Evolutionary conservation across 2,888 invertebrate genomes (phyloP), one percentile per base, ranked within the genome.

Genomic region (Agonopterix subpropinquella): DNA sequence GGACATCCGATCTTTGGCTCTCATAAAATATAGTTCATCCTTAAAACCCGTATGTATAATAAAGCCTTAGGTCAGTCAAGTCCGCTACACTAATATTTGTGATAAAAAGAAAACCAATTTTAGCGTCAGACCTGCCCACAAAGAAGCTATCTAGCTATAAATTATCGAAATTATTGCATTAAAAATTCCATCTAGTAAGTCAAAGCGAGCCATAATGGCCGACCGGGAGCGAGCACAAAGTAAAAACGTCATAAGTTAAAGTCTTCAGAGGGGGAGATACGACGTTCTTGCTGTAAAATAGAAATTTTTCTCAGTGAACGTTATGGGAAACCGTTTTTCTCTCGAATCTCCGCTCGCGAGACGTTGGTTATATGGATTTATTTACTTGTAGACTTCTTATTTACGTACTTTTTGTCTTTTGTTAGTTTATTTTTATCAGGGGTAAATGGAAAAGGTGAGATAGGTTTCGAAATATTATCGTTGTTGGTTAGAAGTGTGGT

Each of bases 131-230:
- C 54, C 49, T 43, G 57, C 53, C 66, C 78, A 85, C 87, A 86
- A 87, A 86, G 83, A 73, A 78, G 77, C 80, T 78, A 85, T 84
- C 85, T 84, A 85, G 86, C 84, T 80, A 89, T 87, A 89, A 89
- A 89, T 89, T 89, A 89, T 92, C 89, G 91, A 89, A 91, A 91
- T 91, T 91, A 91, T 91, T 91, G 91, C 91, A 91, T 92, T 91
- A 91, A 92, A 91, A 91, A 91, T 91, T 91, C 91, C 91, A 91
- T 91, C 91, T 91, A 89, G 90, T 90, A 89, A 91, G 91, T 91
- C 91, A 91, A 91, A 91, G 91, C 88, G 89, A 83, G 84, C 84
- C 82, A 82, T 87, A 89, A 90, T 72, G 72, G 74, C 71, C 65
- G 74, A 70, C 63, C 58, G 65, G 54, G 43, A 10, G 44, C 42